Evolutionary conservation across 2,113 vertebrate genomes (phyloP), one percentile per base, ranked within the genome.

Genomic region (Carassius auratus): DNA sequence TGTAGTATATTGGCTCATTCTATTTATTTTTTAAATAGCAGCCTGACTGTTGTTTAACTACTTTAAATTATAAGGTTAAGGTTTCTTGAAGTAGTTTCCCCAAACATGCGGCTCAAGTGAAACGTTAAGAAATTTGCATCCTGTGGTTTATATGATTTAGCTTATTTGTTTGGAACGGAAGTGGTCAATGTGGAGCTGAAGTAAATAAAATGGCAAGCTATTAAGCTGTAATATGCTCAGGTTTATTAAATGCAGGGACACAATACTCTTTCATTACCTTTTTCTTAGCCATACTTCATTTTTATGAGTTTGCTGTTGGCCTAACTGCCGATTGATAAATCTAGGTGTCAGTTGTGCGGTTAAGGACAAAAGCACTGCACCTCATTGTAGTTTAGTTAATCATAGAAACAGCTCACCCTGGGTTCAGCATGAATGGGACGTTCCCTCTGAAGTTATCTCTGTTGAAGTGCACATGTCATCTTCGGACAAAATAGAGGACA

Each of bases 291-390:
- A 55, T 87, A 45, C 71, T 81, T 85, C 76, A 81, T 79, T 87
- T 87, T 87, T 84, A 87, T 87, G 76, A 57, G 76, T 57, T 75
- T 84, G 57, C 83, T 81, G 76, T 81, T 84, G 83, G 73, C 77
- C 59, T 75, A 81, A 87, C 71, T 71, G 86, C 76, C 59, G 8
- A 21, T 36, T 84, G 86, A 85, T 81, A 81, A 81, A 87, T 87
- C 71, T 79, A 19, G 0, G 82, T 84, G 86, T 76, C 86, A 85
- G 76, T 7, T 21, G 19, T 38, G 50, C 14, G 30, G 82, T 33
- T 87, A 23, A 84, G 86, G 42, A 81, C 81, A 84, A 84, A 52
- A 23, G 76, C 6, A 3, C 19, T 52, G 19, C 38, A 26, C 50
- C 61, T 84, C 48, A 26, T 78, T 23, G 52, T 79, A 69, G 75